These are phyloP conservation scores for Pangasius macronema DNA, from an alignment of 2,797 vertebrate species.

Conservation along the genomic window DNA sequence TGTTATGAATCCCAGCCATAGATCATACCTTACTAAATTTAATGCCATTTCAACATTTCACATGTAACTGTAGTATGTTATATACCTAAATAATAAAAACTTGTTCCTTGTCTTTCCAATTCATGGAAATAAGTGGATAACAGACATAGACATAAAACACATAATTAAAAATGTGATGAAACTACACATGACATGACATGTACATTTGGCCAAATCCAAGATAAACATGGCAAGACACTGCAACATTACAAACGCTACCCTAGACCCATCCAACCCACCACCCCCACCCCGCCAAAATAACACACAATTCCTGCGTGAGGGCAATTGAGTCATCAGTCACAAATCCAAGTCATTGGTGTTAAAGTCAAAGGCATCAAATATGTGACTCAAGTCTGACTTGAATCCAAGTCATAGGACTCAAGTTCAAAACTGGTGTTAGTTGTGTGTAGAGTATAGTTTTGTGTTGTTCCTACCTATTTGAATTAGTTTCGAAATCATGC, in stretches of 20 bases:
- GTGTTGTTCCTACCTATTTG: background rate
- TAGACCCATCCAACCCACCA: background rate
- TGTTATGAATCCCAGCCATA: background rate
- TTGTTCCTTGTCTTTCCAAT: background rate
- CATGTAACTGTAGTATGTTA: background rate
- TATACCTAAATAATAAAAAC: background rate
- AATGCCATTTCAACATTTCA: background rate
- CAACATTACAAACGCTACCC: background rate
- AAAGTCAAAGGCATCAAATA: background rate
- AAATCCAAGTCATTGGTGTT: background rate
- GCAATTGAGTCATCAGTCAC: background rate
- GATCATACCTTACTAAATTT: background rate
- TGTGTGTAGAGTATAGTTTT: background rate
- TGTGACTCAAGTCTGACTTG: background rate
- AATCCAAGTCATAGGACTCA: background rate
- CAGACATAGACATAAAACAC: background rate
- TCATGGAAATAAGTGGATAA: background rate
- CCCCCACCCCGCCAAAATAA: no score
- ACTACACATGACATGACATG: background rate
- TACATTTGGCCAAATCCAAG: background rate
- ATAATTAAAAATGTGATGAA: background rate
- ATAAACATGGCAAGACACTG: background rate
- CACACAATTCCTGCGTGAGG: background rate
- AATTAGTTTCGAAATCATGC: slow-evolving; percentile 3
- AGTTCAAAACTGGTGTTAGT: background rate